Evolutionary conservation across 2,888 invertebrate genomes (phyloP), one percentile per base, ranked within the genome.

Genomic region (Polia nebulosa): DNA sequence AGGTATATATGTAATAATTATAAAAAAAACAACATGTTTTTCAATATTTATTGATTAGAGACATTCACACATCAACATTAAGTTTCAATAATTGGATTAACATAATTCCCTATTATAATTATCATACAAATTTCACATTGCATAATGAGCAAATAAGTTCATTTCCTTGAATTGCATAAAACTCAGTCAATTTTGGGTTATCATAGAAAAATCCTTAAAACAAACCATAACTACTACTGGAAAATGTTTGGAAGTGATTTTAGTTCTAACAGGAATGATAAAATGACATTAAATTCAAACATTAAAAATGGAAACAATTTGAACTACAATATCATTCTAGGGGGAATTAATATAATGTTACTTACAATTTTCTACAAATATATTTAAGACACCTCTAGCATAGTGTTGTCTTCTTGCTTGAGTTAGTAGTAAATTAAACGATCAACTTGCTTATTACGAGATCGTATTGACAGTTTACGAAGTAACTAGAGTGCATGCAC

Each of bases 11-110:
- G 20, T 9, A 11, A 44, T 29, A 36, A 39, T 5, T 15, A 39
- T 39, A 6, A 27, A 75, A 83, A 64, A 66, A 51, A 17, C 47
- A 15, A 58, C 60, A 65, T 57, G 80, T 82, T 87, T 90, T 93
- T 92, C 85, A 89, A 90, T 90, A 90, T 95, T 95, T 95, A 95
- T 95, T 95, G 92, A 94, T 95, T 92, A 95, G 95, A 95, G 95
- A 95, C 95, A 95, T 95, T 95, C 95, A 95, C 95, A 95, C 95
- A 95, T 95, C 95, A 93, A 95, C 92, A 94, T 94, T 91, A 89
- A 91, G 89, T 87, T 90, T 89, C 87, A 91, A 89, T 90, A 91
- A 91, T 88, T 90, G 91, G 90, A 92, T 90, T 92, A 92, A 91
- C 88, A 90, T 90, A 89, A 87, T 88, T 90, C 85, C 84, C 87